Percentiles rank a stretch among this genome's conserved stretches.
phyloP scores from a whole-genome alignment of 2,113 vertebrate species.

The Paracanthobrama guichenoti region DNA sequence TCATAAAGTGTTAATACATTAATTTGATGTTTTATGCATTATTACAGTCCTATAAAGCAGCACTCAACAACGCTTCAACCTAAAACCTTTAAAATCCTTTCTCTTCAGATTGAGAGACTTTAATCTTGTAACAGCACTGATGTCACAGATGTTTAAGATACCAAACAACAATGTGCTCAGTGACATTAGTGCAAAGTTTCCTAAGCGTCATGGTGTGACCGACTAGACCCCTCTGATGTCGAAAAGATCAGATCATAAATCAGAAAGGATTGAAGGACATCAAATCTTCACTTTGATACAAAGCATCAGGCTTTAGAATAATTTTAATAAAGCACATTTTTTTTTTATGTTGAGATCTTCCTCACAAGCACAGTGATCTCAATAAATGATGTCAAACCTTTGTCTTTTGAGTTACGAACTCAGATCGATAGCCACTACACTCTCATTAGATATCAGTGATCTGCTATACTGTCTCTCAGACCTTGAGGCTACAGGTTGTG shows the following conservation, averaged over 20 bases:
- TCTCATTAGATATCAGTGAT: neutral
- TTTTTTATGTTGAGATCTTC: neutral
- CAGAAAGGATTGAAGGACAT: neutral
- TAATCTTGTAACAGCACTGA: constrained; percentile 14
- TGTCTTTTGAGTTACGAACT: neutral
- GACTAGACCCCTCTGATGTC: neutral
- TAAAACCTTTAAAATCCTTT: neutral
- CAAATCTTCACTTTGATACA: too few species aligned
- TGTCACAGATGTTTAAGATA: neutral
- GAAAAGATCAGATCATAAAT: neutral
- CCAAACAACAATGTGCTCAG: neutral
- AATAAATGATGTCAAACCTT: neutral
- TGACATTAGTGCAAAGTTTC: neutral
- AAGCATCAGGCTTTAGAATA: neutral
- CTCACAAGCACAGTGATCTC: neutral
- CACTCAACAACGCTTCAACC: neutral
- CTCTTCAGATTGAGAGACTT: neutral
- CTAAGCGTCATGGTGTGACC: neutral
- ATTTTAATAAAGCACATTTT: neutral
- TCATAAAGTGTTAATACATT: neutral
- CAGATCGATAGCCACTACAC: neutral
- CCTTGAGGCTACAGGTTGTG: neutral
- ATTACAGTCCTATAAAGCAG: neutral
- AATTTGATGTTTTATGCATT: neutral
- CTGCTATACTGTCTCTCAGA: neutral